phyloP scores from a whole-genome alignment of 2,113 vertebrate genomes.

The Bagarius yarrelli region DNA sequence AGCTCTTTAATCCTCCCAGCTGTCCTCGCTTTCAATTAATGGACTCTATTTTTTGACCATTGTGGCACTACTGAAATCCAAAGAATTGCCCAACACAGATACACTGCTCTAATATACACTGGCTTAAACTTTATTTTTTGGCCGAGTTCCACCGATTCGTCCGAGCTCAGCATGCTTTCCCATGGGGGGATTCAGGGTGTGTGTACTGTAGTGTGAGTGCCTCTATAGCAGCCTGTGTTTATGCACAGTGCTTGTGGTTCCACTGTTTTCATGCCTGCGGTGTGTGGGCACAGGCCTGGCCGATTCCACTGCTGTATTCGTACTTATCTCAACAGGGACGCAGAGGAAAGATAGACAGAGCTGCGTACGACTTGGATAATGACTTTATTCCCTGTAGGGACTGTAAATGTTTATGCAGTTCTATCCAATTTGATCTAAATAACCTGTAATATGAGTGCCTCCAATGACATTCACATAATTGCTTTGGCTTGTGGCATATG shows the following conservation, averaged over 20 bases:
- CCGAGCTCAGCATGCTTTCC: not conserved
- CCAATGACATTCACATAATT: constrained; percentile 55
- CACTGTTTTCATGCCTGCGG: constrained; percentile 44
- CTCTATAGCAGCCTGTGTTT: constrained; percentile 32
- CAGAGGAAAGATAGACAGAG: constrained; percentile 55
- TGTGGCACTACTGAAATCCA: not conserved
- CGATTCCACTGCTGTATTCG: constrained; percentile 57
- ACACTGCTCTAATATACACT: not conserved
- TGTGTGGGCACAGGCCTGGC: constrained; percentile 38
- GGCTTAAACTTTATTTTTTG: constrained; percentile 19
- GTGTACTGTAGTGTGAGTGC: constrained; percentile 24
- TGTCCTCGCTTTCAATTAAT: not conserved
- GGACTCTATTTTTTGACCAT: not conserved
- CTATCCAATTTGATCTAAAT: constrained; percentile 66
- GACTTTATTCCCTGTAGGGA: constrained; percentile 52
- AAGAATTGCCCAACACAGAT: not conserved
- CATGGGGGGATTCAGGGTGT: constrained; percentile 18
- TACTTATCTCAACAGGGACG: constrained; percentile 61
- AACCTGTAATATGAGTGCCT: constrained; percentile 61
- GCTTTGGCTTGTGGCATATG: constrained; percentile 46
- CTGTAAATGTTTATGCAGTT: constrained; percentile 64
- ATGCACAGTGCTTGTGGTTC: constrained; percentile 46
- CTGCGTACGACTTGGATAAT: constrained; percentile 34
- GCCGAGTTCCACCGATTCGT: not conserved
- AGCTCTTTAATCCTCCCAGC: constrained; percentile 2